Evolutionary conservation across 2,797 vertebrate species (phyloP), one percentile per base, ranked within the genome.

Genomic region (Prunella strophiata): DNA sequence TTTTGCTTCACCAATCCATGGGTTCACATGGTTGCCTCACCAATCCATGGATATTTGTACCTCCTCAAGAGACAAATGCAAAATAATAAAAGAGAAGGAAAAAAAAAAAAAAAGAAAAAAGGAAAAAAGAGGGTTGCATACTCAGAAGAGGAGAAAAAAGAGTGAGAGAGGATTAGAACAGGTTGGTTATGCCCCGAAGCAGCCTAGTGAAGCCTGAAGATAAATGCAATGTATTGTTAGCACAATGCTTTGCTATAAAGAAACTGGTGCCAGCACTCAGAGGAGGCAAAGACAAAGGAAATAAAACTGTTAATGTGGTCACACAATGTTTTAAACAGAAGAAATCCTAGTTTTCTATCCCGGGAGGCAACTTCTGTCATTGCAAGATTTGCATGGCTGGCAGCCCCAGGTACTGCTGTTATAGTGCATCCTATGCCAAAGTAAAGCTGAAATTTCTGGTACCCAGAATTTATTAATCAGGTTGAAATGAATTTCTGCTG

Each of bases 101-200:
- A 13, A 7, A 9, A 13, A 8, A 8, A 3, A 20, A 40, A 32
- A 5, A 0, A 1, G 34, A 36, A 38, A 27, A 19, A 59, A 5
- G 23, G 5, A 6, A 16, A 40, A 62, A 38, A 70, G 34, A 72
- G 17, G 15, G 9, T 45, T 73, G 16, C 11, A 27, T 5, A 73
- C 72, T 83, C 36, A 70, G 36, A 91, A 85, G 22, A 62, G 40
- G 51, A 66, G 13, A 26, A 66, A 58, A 54, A 89, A 87, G 40
- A 55, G 11, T 21, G 25, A 47, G n/a, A 76, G 40, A 48, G 20
- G 32, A 83, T 40, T 51, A 74, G 40, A 61, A 38, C 18, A 54
- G 47, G n/a, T 21, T 79, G 74, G 55, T 66, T 71, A 48, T 63
- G 16, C 22, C 45, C 22, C 0, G 1, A 47, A 92, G 62, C 42